Base-by-base conservation (phyloP, 1,140 invertebrate species). In the Brachionus sp. region DNA sequence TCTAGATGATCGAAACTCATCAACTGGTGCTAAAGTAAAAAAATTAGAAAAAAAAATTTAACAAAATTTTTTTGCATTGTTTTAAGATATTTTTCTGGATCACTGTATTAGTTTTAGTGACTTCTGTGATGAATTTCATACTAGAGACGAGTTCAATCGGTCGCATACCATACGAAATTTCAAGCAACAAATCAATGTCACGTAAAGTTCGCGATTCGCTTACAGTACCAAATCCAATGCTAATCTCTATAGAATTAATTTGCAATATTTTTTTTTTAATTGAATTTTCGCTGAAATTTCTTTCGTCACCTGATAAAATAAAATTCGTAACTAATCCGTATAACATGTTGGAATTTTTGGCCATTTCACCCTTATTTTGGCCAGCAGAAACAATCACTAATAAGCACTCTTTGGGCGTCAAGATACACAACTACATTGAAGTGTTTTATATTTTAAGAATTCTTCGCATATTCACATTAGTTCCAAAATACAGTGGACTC, bases 261-360 rank as follows among this genome's bases (percentile, higher is more conserved):
- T 80, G 80, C 39, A 82, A 82, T 10, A 53, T 66, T 68, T 82
- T 66, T 42, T 82, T 82, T 29, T 33, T 29, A 35, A 29, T 83
- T n/a, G 82, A 83, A 29, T 53, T 73, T 5, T 19, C 50, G 9
- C 19, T 83, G 16, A 86, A 90, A n/a, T 88, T 90, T 77, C 84
- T 86, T 10, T 89, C 90, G 50, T 86, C 87, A 29, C 90, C 90
- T 13, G 85, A 86, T 46, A 90, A 90, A 84, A 77, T 85, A 0
- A 82, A 85, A 53, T 90, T 90, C 84, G 85, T 90, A n/a, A 85
- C 86, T 12, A 86, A 86, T 6, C 84, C 87, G n/a, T 87, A 90
- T 86, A 91, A 90, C 78, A 86, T 90, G 50, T 90, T 91, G 46
- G 90, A 90, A 84, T 83, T 90, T 12, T 83, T 90, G 68, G 64